phyloP scores from a whole-genome alignment of 2,888 invertebrate genomes.

The Oscheius sp. region DNA sequence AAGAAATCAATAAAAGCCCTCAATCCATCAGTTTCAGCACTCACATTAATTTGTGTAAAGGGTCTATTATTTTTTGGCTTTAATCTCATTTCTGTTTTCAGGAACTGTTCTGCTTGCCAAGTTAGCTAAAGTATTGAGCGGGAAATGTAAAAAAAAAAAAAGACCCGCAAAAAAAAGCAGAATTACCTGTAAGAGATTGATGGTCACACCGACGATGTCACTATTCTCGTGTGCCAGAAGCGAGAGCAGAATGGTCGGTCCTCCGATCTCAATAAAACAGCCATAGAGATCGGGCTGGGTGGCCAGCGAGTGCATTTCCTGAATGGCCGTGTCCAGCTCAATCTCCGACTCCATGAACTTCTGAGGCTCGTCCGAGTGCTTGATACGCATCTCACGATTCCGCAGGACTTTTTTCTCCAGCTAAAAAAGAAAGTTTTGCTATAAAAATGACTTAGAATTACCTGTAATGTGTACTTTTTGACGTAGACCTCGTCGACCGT shows the following conservation, averaged over 20 bases:
- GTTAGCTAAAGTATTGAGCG: no score
- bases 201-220: slow-evolving; percentile 86
- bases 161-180: no score
- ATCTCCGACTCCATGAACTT: slow-evolving; percentile 96
- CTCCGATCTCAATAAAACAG: slow-evolving; percentile 85
- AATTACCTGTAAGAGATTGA: slow-evolving; percentile 78
- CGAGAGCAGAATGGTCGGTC: slow-evolving; percentile 90
- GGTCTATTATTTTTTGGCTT: no score
- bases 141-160: no score
- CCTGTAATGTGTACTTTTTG: slow-evolving; percentile 60
- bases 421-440: slow-evolving; percentile 41
- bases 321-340: slow-evolving; percentile 87
- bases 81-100: no score
- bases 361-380: slow-evolving; percentile 83
- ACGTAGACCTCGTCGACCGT: slow-evolving; percentile 64
- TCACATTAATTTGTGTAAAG: no score
- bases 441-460: slow-evolving; percentile 14
- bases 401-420: slow-evolving; percentile 88
- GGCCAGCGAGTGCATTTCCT: slow-evolving; percentile 91
- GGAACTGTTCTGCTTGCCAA: no score
- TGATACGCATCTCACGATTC: slow-evolving; percentile 97
- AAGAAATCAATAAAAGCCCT: no score
- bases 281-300: slow-evolving; percentile 96
- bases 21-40: no score
- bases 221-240: slow-evolving; percentile 95